A percentile compares a stretch with the other conserved stretches of the same genome.
These are phyloP conservation scores for Dastarcus helophoroides DNA, from an alignment of 2,888 invertebrate species.

Conservation along the genomic window DNA sequence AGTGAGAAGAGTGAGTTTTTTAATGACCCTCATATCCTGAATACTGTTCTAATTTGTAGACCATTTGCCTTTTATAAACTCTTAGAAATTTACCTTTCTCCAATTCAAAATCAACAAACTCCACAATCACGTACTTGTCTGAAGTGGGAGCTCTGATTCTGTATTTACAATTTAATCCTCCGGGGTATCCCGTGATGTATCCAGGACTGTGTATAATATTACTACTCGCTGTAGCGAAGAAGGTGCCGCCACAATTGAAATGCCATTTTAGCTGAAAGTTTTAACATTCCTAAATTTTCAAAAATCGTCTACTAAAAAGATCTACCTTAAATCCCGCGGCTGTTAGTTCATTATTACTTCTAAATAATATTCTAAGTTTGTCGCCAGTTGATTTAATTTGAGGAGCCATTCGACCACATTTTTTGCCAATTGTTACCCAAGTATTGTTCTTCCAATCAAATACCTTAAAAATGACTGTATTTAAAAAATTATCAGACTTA, in stretches of 20 bases:
- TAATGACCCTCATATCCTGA: too few relatives aligned
- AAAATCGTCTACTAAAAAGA: neutral
- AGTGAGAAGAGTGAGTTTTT: too few relatives aligned
- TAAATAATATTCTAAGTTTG: slow-evolving; percentile 53
- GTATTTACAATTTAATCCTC: slow-evolving; percentile 53
- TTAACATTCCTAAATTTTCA: neutral
- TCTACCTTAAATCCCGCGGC: slow-evolving; percentile 58
- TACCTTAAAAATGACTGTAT: slow-evolving; percentile 36
- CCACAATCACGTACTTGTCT: slow-evolving; percentile 39
- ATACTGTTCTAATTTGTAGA: neutral
- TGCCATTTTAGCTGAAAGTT: slow-evolving; percentile 44
- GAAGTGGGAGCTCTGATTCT: slow-evolving; percentile 41
- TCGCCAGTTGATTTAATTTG: slow-evolving; percentile 54
- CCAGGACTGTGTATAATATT: slow-evolving; percentile 58
- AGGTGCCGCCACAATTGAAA: slow-evolving; percentile 59
- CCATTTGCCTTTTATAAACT: neutral
- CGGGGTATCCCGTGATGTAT: slow-evolving; percentile 54
- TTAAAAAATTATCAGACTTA: neutral
- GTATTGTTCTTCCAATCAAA: slow-evolving; percentile 28
- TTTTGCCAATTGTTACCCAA: slow-evolving; percentile 45
- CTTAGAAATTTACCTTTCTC: slow-evolving; percentile 12
- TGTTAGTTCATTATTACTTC: slow-evolving; percentile 50
- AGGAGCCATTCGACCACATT: slow-evolving; percentile 54
- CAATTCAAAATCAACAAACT: slow-evolving; percentile 49
- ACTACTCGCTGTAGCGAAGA: slow-evolving; percentile 40